phyloP scores from a whole-genome alignment of 2,888 invertebrate species.

The Drosophila dives region DNA sequence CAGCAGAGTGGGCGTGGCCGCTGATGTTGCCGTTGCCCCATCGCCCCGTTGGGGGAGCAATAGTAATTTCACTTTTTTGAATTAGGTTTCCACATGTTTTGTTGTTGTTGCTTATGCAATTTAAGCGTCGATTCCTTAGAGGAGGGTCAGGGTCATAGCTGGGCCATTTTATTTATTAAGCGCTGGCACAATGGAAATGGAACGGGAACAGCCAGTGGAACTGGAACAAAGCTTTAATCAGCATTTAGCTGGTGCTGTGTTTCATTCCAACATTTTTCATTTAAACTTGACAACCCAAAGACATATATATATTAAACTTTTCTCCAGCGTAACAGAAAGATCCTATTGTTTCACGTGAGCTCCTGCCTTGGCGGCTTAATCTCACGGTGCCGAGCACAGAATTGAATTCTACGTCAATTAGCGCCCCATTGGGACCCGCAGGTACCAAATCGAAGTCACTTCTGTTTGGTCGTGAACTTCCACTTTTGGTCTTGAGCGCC shows the following conservation, averaged over 20 bases:
- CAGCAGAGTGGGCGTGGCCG: slow-evolving; percentile 27
- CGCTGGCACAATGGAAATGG: slow-evolving; percentile 3
- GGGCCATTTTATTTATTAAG: neutral
- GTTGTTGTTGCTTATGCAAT: slow-evolving; percentile 22
- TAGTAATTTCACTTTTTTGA: slow-evolving; percentile 56
- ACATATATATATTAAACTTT: no score
- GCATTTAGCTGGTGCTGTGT: neutral
- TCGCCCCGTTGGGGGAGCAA: slow-evolving; percentile 49
- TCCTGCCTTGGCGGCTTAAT: no score
- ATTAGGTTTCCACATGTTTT: slow-evolving; percentile 15
- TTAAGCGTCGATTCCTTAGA: slow-evolving; percentile 16
- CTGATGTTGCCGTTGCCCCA: neutral
- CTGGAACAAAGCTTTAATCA: neutral
- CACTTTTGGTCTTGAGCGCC: no score
- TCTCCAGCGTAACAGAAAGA: neutral
- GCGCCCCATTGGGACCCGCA: no score
- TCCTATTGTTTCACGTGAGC: no score
- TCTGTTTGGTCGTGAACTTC: no score
- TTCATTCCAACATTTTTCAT: neutral
- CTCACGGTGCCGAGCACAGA: no score
- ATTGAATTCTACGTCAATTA: no score
- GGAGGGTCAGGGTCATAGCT: slow-evolving; percentile 45
- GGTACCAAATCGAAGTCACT: no score
- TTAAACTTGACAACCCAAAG: no score
- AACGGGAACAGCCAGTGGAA: slow-evolving; percentile 7